These are phyloP conservation scores for Bufotes viridis DNA, from an alignment of 2,797 vertebrate species.

Conservation along the genomic window DNA sequence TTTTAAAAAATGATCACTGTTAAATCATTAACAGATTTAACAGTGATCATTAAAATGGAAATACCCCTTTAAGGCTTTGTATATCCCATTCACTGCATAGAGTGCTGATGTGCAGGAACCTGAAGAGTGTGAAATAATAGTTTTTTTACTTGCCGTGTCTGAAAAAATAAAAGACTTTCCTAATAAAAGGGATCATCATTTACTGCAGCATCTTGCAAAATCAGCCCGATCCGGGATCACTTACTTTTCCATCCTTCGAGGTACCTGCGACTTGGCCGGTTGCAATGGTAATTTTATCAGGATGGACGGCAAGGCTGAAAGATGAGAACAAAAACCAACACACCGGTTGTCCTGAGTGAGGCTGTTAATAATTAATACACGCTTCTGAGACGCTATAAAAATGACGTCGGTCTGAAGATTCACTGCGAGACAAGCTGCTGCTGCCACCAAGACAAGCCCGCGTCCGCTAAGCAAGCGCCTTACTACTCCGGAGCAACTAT, in stretches of 20 bases:
- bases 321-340: slow-evolving; percentile 42
- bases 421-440: slow-evolving; percentile 5
- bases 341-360: slow-evolving; percentile 31
- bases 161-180: too few species aligned
- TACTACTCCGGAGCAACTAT: neutral
- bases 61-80: too few species aligned
- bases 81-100: too few species aligned
- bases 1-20: too few species aligned
- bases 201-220: neutral
- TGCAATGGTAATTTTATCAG: slow-evolving; percentile 98
- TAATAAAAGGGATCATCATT: too few species aligned
- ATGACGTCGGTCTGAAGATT: slow-evolving; percentile 11
- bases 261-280: slow-evolving; percentile 98
- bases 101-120: too few species aligned
- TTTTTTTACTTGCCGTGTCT: too few species aligned
- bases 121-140: too few species aligned
- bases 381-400: slow-evolving; percentile 21
- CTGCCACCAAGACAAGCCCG: neutral
- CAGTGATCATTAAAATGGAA: too few species aligned
- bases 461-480: neutral
- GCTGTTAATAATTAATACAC: slow-evolving; percentile 28
- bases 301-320: slow-evolving; percentile 93
- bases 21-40: too few species aligned
- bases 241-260: slow-evolving; percentile 95
- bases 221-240: slow-evolving; percentile 60